A percentile compares a stretch with the other conserved stretches of the same genome.
phyloP scores from a whole-genome alignment of 2,797 vertebrate genomes.

The Pangasius mekongensis region DNA sequence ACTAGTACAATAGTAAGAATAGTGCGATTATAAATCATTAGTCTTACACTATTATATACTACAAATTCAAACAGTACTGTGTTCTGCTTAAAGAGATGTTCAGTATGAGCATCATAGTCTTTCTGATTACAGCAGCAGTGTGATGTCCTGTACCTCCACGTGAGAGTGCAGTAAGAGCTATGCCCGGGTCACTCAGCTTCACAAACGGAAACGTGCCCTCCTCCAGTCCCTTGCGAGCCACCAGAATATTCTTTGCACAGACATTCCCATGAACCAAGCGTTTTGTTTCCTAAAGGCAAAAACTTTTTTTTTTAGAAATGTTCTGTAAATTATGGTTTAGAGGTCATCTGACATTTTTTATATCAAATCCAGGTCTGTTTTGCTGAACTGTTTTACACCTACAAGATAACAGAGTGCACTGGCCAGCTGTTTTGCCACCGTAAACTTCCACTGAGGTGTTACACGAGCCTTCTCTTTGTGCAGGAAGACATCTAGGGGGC shows the following conservation, averaged over 20 bases:
- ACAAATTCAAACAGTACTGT: not conserved
- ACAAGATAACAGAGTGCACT: slow-evolving; percentile 92
- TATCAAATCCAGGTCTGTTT: not conserved
- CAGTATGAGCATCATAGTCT: not conserved
- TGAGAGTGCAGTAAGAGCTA: slow-evolving; percentile 83
- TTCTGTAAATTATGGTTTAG: not conserved
- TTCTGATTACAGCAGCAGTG: not conserved
- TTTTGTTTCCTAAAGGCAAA: slow-evolving; percentile 83
- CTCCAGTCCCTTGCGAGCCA: slow-evolving; percentile 83
- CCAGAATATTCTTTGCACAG: slow-evolving; percentile 90
- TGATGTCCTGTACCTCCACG: slow-evolving; percentile 78
- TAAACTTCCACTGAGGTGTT: slow-evolving; percentile 87
- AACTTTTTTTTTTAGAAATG: not conserved
- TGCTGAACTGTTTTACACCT: slow-evolving; percentile 55
- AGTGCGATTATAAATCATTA: not conserved
- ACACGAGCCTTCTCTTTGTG: slow-evolving; percentile 78
- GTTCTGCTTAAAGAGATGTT: not conserved
- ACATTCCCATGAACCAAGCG: slow-evolving; percentile 89
- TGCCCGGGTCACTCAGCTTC: slow-evolving; percentile 92
- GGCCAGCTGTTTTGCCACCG: slow-evolving; percentile 89
- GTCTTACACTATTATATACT: not conserved
- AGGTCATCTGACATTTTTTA: not conserved
- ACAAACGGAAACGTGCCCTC: slow-evolving; percentile 81
- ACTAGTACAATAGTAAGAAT: not conserved
- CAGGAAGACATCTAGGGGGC: slow-evolving; percentile 89